These are phyloP conservation scores for Drosophila kuntzei DNA, from an alignment of 2,888 invertebrate genomes.

Conservation along the genomic window DNA sequence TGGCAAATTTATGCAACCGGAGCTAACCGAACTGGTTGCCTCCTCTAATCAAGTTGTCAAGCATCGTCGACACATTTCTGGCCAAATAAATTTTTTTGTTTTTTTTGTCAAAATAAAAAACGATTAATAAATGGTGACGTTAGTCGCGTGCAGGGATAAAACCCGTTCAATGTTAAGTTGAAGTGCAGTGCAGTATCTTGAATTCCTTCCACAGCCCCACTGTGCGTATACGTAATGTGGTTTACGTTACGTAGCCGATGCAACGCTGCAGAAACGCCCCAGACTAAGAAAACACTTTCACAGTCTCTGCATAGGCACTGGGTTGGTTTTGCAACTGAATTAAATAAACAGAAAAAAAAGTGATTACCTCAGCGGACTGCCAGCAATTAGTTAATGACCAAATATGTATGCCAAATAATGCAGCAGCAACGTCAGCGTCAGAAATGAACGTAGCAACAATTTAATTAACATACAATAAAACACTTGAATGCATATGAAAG, in stretches of 20 bases:
- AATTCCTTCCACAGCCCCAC: conserved; percentile 25
- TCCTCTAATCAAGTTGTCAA: conserved; percentile 72
- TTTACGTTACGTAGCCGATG: conserved; percentile 43
- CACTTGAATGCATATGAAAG: conserved; percentile 76
- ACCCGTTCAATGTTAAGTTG: conserved; percentile 73
- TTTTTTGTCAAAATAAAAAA: conserved; percentile 3
- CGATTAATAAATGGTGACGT: neutral
- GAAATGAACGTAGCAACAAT: conserved; percentile 59
- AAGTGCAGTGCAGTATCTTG: conserved; percentile 55
- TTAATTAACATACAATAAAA: conserved; percentile 80
- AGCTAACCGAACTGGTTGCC: conserved; percentile 36
- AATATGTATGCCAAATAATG: conserved; percentile 76
- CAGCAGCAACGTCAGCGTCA: conserved; percentile 27
- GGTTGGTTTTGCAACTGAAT: conserved; percentile 55
- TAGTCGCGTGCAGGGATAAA: conserved; percentile 20
- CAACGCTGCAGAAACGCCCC: neutral
- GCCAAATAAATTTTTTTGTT: conserved; percentile 45
- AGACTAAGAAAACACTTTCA: conserved; percentile 58
- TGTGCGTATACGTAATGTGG: conserved; percentile 71
- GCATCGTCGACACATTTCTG: conserved; percentile 61
- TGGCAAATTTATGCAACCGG: conserved; percentile 78
- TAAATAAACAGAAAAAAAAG: conserved; percentile 31
- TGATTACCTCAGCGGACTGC: conserved; percentile 68
- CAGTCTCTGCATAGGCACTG: conserved; percentile 35
- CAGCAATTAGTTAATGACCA: conserved; percentile 78